Evolutionary conservation across 1,140 invertebrate species (phyloP).

Genomic region (Euglossa dilemma): DNA sequence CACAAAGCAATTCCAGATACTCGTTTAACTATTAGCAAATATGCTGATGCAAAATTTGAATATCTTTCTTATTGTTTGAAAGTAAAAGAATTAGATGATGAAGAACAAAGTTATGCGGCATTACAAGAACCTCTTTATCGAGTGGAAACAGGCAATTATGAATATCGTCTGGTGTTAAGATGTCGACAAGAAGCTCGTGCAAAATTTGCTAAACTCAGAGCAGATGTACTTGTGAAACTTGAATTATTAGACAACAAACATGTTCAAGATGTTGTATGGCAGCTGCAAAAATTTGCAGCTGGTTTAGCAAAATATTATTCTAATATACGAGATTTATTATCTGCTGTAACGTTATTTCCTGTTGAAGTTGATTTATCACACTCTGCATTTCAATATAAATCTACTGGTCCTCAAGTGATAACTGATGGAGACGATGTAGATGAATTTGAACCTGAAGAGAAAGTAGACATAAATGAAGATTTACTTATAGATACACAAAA

Average conservation of each 20-base stretch:
- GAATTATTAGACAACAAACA: constrained; percentile 99
- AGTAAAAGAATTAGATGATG: constrained; percentile 99
- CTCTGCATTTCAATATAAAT: constrained; percentile 95
- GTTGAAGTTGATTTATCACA: constrained; percentile 97
- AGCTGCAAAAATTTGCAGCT: constrained; percentile 90
- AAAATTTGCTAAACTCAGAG: constrained; percentile 95
- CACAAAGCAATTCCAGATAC: constrained; percentile 99
- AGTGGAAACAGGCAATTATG: constrained; percentile 99
- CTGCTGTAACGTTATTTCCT: constrained; percentile 92
- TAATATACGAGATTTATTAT: constrained; percentile 86
- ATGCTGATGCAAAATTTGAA: constrained; percentile 98
- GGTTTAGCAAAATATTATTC: constrained; percentile 91
- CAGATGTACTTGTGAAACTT: constrained; percentile 98
- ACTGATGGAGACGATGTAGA: constrained; percentile 81
- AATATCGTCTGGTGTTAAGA: constrained; percentile 96
- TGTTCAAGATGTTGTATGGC: constrained; percentile 95
- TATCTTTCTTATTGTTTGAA: constrained; percentile 99
- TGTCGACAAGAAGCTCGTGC: constrained; percentile 96
- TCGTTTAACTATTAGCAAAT: constrained; percentile 97
- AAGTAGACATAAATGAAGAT: constrained; percentile 56
- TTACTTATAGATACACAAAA: constrained; percentile 64
- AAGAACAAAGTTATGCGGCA: constrained; percentile 96
- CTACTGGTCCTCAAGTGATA: constrained; percentile 83
- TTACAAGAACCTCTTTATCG: constrained; percentile 98
- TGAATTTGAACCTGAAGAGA: constrained; percentile 74